These are phyloP conservation scores for Bellardia pandia DNA, from an alignment of 2,888 invertebrate genomes.

Conservation along the genomic window DNA sequence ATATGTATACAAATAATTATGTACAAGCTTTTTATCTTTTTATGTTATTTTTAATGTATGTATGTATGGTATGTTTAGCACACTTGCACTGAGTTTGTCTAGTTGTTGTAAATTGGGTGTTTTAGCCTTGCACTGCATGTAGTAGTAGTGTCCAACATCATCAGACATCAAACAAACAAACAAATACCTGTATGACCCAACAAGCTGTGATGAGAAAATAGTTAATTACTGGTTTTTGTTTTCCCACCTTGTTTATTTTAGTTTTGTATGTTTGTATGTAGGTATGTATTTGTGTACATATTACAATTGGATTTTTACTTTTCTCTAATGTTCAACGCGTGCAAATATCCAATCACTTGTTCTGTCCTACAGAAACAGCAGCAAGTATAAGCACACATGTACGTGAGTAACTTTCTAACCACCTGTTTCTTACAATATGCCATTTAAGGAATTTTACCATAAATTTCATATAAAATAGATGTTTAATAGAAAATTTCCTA, in stretches of 20 bases:
- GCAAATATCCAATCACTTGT: conserved; percentile 2
- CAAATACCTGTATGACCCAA: background rate
- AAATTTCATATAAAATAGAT: background rate
- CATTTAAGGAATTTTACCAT: conserved; percentile 38
- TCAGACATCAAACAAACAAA: background rate
- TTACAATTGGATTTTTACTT: conserved; percentile 24
- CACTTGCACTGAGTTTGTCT: conserved; percentile 2
- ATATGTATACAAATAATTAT: background rate
- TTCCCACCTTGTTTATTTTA: conserved; percentile 13
- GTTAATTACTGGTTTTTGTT: conserved; percentile 25
- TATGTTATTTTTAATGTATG: background rate
- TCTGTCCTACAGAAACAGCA: background rate
- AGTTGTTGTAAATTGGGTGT: background rate
- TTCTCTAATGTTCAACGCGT: conserved; percentile 14
- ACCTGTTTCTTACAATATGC: conserved; percentile 48
- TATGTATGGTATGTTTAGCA: background rate
- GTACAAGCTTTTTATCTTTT: background rate
- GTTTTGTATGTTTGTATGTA: background rate
- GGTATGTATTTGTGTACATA: background rate
- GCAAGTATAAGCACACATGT: conserved; percentile 8
- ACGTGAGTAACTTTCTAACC: conserved; percentile 3
- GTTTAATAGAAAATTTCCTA: conserved; percentile 7
- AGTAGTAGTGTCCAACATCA: background rate
- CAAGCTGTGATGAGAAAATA: conserved; percentile 21
- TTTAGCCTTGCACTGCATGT: background rate